Base-by-base conservation (phyloP, 2,888 invertebrate species). In the Odontocolon sp. region DNA sequence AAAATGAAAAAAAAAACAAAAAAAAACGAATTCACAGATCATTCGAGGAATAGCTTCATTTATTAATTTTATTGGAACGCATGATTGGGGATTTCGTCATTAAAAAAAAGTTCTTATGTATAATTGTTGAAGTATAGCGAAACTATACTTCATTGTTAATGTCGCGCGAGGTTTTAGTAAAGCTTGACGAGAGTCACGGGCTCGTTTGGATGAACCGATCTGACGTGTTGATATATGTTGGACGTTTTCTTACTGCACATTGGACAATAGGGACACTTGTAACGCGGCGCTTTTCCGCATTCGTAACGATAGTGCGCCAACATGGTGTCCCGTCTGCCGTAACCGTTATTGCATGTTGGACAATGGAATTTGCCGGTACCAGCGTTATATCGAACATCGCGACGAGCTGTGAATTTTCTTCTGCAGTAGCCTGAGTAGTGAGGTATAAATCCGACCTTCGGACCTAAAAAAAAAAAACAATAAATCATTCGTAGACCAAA, bases 221-320 rank as follows among this genome's bases (percentile, higher is more conserved):
- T 83, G 18, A 89, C 81, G 80, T 89, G 89, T 28, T 89, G 88
- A 77, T 89, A 88, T 71, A 89, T 81, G 77, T 88, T 89, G 8
- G 88, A 88, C 1, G 86, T 85, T 80, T 88, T 88, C 80, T 88
- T 89, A 79, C 87, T 87, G 80, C 85, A 83, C 54, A 87, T 80
- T 4, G 82, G 63, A 73, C 91, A 91, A 42, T 90, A 87, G 3
- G 90, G 89, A 59, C 91, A 91, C 70, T 87, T 85, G 82, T 86
- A 91, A 16, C 89, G 84, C 3, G 90, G 90, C 8, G 87, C 87
- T 81, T 88, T 87, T 16, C 90, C 89, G 72, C 91, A 91, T 78
- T 91, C 90, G 83, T 90, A 89, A 42, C 90, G 87, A 78, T 85
- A 88, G 80, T 91, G 91, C 33, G 87, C 86, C 80, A 89, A 79